phyloP scores from a whole-genome alignment of 2,113 vertebrate species.

The Microtus montanus region DNA sequence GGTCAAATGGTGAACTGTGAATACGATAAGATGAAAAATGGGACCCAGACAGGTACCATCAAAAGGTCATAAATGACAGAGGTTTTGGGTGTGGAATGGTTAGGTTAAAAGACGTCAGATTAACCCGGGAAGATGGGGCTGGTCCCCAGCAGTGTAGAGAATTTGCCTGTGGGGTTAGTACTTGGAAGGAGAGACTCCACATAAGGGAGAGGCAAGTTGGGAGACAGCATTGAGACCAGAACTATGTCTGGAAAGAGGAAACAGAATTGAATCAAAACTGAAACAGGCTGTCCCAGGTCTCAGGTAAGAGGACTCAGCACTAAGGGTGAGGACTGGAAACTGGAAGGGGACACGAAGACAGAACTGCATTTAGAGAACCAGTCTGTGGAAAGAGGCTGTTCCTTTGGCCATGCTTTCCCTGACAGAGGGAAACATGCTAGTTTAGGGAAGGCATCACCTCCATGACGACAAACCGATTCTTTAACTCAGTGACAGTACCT shows the following conservation, averaged over 20 bases:
- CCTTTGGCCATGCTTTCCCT: not conserved
- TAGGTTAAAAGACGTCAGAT: not conserved
- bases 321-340: no score
- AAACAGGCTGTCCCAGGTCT: not conserved
- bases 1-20: not conserved
- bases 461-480: not conserved
- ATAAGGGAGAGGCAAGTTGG: not conserved
- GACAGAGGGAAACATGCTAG: not conserved
- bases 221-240: not conserved
- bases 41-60: not conserved
- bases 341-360: not conserved
- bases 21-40: not conserved
- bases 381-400: not conserved
- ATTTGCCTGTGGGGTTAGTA: not conserved
- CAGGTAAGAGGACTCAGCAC: not conserved
- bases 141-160: not conserved
- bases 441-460: not conserved
- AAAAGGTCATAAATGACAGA: not conserved
- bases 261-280: not conserved
- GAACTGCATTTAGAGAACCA: not conserved
- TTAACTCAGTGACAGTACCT: not conserved
- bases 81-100: not conserved
- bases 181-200: not conserved
- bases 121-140: not conserved
- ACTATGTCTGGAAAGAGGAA: not conserved